Conservation (phyloP, 1,140 invertebrate species). For the Mylabris phalerata region DNA sequence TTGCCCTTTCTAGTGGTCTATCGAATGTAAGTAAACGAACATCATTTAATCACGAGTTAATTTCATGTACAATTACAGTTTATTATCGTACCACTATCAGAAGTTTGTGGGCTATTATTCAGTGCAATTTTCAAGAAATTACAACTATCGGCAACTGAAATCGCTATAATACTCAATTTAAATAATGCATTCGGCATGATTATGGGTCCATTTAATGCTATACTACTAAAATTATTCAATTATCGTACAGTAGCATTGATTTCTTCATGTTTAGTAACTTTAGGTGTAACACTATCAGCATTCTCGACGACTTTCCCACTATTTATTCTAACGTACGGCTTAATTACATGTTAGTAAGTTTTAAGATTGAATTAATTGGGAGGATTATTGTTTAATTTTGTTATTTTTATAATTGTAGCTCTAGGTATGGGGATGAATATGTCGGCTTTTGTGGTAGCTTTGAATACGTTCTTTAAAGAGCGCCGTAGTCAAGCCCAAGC, state of each 20-base stretch:
- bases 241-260: constrained; percentile 56
- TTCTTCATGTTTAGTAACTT: constrained; percentile 48
- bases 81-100: constrained; percentile 52
- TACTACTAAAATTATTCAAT: constrained; percentile 55
- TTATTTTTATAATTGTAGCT: constrained; percentile 40
- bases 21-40: constrained; percentile 49
- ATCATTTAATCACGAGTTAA: too few relatives aligned
- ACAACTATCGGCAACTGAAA: constrained; percentile 53
- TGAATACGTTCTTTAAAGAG: constrained; percentile 46
- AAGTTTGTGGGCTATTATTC: constrained; percentile 60
- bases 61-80: constrained; percentile 44
- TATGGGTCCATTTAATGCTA: constrained; percentile 56
- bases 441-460: constrained; percentile 49
- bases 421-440: constrained; percentile 53
- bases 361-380: constrained; percentile 8
- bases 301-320: constrained; percentile 51
- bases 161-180: constrained; percentile 58
- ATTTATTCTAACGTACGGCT: constrained; percentile 56
- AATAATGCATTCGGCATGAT: constrained; percentile 55
- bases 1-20: constrained; percentile 52
- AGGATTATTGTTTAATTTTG: not conserved
- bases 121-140: constrained; percentile 51
- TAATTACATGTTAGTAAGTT: constrained; percentile 50
- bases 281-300: constrained; percentile 49
- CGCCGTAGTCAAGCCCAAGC: constrained; percentile 43